A percentile compares a stretch with the other conserved stretches of the same genome.
Evolutionary conservation across 1,140 invertebrate species (phyloP).

Genomic region (Euura lappo): DNA sequence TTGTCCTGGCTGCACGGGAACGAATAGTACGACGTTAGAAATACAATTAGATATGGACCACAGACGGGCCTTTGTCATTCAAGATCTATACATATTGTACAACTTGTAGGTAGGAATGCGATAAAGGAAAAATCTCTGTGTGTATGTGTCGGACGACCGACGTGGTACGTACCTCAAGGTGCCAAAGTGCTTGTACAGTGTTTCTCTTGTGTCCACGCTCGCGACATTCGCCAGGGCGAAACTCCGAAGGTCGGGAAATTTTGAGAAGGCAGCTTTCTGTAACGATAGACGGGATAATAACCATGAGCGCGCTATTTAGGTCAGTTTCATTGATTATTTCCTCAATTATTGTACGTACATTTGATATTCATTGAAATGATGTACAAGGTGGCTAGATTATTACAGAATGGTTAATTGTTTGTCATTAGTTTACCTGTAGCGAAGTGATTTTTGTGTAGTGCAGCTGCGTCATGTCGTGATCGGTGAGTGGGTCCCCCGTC

Average conservation of each 20-base stretch:
- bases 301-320: not conserved
- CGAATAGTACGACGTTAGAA: not conserved
- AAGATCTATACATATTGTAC: too few species aligned
- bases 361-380: too few species aligned
- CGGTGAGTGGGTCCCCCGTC: conserved; percentile 91
- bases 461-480: conserved; percentile 90
- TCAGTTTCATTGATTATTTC: too few species aligned
- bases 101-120: too few species aligned
- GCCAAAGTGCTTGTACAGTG: conserved; percentile 86
- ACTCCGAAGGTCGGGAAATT: conserved; percentile 85
- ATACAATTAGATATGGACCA: too few species aligned
- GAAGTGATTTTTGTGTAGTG: conserved; percentile 93
- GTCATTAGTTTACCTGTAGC: conserved; percentile 71
- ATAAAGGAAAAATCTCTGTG: too few species aligned
- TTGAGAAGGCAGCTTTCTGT: conserved; percentile 90
- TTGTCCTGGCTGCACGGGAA: conserved; percentile 72
- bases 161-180: conserved; percentile 66
- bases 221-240: conserved; percentile 95
- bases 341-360: too few species aligned
- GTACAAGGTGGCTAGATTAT: too few species aligned
- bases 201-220: conserved; percentile 87
- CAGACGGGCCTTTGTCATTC: too few species aligned
- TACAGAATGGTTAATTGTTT: too few species aligned
- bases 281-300: conserved; percentile 36
- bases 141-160: too few species aligned